Conservation (phyloP, 2,797 vertebrate genomes). For the Enteromius argenteus region DNA sequence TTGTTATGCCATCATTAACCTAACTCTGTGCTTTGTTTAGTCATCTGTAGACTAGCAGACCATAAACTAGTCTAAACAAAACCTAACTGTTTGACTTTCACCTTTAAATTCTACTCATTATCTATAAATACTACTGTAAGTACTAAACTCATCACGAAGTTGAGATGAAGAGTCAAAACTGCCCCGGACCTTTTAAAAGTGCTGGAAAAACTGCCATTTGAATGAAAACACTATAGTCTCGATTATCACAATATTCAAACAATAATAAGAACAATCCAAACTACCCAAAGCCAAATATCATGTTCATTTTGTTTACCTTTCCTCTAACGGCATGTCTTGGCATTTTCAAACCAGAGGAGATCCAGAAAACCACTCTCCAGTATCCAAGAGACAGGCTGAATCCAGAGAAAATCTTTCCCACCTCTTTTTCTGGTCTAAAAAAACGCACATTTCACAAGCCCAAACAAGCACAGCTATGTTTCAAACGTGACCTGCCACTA, state of each 20-base stretch:
- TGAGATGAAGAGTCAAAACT: neutral
- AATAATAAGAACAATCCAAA: neutral
- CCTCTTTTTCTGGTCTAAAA: neutral
- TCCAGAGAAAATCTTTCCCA: neutral
- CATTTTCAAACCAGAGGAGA: neutral
- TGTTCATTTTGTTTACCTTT: neutral
- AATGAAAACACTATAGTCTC: neutral
- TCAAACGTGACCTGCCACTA: neutral
- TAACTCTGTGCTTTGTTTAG: neutral
- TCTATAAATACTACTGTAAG: neutral
- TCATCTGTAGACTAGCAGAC: neutral
- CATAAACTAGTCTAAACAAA: neutral
- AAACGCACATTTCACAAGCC: constrained; percentile 16
- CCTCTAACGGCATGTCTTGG: neutral
- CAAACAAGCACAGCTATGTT: constrained; percentile 17
- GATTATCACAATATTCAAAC: neutral
- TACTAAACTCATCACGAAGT: neutral
- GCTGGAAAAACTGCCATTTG: neutral
- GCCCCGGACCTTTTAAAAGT: neutral
- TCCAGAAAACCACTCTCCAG: neutral
- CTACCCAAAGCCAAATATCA: neutral
- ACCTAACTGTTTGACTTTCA: neutral
- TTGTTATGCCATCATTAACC: neutral
- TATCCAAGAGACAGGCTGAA: constrained; percentile 39
- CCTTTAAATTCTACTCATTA: neutral